Conservation (phyloP, 2,797 vertebrate genomes). For the Atherinosoma microstoma region DNA sequence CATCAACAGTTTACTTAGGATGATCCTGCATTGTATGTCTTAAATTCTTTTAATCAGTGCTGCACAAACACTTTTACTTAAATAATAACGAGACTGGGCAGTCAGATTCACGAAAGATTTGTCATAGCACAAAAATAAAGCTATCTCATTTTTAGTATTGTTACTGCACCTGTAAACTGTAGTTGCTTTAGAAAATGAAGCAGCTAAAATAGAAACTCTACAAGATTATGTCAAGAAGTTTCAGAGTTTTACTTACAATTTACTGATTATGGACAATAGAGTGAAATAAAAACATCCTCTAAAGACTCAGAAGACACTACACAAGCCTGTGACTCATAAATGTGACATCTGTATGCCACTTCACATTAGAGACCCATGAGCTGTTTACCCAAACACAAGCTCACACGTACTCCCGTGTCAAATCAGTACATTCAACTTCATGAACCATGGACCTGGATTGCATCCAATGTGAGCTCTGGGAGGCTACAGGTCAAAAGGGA, state of each 20-base stretch:
- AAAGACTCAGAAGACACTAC: conserved; percentile 36
- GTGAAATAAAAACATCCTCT: conserved; percentile 32
- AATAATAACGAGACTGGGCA: too few species aligned
- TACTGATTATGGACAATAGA: conserved; percentile 13
- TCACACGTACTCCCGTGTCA: conserved; percentile 61
- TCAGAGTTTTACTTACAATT: conserved; percentile 12
- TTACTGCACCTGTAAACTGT: not conserved
- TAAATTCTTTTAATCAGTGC: not conserved
- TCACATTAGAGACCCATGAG: conserved; percentile 54
- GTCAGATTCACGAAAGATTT: too few species aligned
- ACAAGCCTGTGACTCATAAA: conserved; percentile 51
- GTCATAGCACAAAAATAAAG: too few species aligned
- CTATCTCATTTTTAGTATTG: not conserved
- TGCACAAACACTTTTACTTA: too few species aligned
- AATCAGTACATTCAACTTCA: conserved; percentile 62
- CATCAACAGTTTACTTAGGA: not conserved
- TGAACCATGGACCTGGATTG: conserved; percentile 59
- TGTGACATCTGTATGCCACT: conserved; percentile 51
- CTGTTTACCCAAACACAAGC: conserved; percentile 63
- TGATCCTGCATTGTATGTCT: not conserved
- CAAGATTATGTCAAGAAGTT: conserved; percentile 9
- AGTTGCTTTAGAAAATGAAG: conserved; percentile 27
- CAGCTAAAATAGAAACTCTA: conserved; percentile 2
- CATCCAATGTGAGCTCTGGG: conserved; percentile 49
- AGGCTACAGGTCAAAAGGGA: conserved; percentile 63